Conservation (phyloP, 2,888 invertebrate species). For the Archips xylosteana region DNA sequence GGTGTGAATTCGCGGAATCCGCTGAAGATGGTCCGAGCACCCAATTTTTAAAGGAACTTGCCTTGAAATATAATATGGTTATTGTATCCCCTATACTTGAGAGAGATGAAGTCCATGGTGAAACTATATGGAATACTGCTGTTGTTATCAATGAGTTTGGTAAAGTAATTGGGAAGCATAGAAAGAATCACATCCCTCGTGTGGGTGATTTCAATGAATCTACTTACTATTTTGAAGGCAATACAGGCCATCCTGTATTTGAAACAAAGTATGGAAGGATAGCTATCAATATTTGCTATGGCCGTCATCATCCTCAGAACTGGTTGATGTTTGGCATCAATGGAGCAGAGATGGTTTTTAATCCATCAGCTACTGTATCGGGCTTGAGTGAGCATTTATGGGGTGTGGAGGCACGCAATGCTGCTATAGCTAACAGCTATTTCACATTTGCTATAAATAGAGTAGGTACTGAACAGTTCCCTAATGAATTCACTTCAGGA, state of each 20-base stretch:
- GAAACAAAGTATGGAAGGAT: constrained; percentile 94
- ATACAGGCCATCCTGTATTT: constrained; percentile 98
- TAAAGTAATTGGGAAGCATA: constrained; percentile 95
- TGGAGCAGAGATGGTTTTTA: constrained; percentile 99
- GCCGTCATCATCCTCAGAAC: constrained; percentile 98
- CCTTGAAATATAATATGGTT: constrained; percentile 94
- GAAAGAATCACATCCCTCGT: constrained; percentile 99
- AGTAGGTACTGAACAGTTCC: constrained; percentile 95
- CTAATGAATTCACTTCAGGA: constrained; percentile 83
- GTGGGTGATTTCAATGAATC: constrained; percentile 99
- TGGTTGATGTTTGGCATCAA: constrained; percentile 99
- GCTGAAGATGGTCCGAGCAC: constrained; percentile 95
- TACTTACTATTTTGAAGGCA: constrained; percentile 98
- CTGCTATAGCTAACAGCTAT: constrained; percentile 98
- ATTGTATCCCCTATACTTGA: constrained; percentile 98
- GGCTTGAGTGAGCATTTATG: constrained; percentile 96
- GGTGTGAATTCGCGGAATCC: constrained; percentile 99
- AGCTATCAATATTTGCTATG: constrained; percentile 98
- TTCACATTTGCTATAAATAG: constrained; percentile 97
- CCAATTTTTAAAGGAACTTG: constrained; percentile 91
- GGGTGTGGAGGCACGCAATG: constrained; percentile 98
- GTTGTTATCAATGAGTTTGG: constrained; percentile 96
- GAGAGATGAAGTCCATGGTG: constrained; percentile 94
- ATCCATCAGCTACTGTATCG: constrained; percentile 98
- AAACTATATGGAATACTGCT: constrained; percentile 97